Evolutionary conservation across 1,140 invertebrate genomes (phyloP).

Genomic region (Proctacanthus coquilletti): DNA sequence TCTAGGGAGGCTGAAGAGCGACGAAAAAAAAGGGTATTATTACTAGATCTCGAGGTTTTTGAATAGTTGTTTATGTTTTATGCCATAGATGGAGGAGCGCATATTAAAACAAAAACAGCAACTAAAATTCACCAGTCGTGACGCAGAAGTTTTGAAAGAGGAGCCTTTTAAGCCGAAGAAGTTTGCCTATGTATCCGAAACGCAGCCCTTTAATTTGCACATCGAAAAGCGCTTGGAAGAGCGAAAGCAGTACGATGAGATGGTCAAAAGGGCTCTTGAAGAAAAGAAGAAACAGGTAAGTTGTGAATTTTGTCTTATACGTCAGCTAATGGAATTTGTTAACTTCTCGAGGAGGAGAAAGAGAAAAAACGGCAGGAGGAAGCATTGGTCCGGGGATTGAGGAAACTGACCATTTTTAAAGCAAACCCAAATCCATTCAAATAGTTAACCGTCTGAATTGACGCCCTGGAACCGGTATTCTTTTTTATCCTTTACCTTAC

Average conservation of each 20-base stretch:
- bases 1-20: conserved; percentile 7
- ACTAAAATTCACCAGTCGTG: conserved; percentile 5
- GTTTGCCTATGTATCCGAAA: conserved; percentile 3
- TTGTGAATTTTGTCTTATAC: too few species aligned
- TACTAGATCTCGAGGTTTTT: not conserved
- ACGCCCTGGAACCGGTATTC: too few species aligned
- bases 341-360: conserved; percentile 31
- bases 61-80: not conserved
- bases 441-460: too few species aligned
- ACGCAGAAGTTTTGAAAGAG: conserved; percentile 4
- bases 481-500: too few species aligned
- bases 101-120: conserved; percentile 6
- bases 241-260: conserved; percentile 17
- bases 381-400: conserved; percentile 18
- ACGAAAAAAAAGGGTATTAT: conserved; percentile 4
- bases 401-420: conserved; percentile 25
- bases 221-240: conserved; percentile 17
- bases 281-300: conserved; percentile 22
- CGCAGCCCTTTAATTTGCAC: conserved; percentile 16
- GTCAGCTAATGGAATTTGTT: too few species aligned
- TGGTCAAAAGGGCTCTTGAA: conserved; percentile 8
- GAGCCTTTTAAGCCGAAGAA: conserved; percentile 9
- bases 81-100: conserved; percentile 7
- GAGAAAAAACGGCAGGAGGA: conserved; percentile 19
- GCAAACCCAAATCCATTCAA: conserved; percentile 28